Conservation (phyloP, 2,797 vertebrate genomes). For the Pterois miles region DNA sequence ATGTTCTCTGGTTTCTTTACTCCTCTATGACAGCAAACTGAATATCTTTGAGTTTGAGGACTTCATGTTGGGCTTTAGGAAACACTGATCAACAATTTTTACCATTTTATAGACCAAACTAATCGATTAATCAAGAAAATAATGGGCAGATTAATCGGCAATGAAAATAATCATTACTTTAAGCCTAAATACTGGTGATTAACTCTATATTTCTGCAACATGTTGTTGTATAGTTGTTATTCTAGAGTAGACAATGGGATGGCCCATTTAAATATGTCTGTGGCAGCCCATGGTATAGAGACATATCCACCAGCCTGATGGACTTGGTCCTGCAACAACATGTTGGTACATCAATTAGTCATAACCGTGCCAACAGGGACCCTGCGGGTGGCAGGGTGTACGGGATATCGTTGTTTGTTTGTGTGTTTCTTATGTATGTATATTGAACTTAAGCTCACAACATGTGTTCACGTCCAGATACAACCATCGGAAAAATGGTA, state of each 20-base stretch:
- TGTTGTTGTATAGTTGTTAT: not conserved
- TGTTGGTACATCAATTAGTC: slow-evolving; percentile 67
- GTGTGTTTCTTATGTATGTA: slow-evolving; percentile 23
- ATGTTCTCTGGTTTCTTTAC: too few species aligned
- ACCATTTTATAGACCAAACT: too few species aligned
- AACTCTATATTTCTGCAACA: not conserved
- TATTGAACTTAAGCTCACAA: slow-evolving; percentile 34
- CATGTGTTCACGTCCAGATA: not conserved
- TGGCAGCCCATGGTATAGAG: slow-evolving; percentile 10
- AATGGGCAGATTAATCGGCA: too few species aligned
- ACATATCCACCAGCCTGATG: slow-evolving; percentile 33
- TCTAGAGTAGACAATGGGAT: not conserved
- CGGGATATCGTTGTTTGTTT: slow-evolving; percentile 1
- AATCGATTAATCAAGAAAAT: too few species aligned
- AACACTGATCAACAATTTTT: too few species aligned
- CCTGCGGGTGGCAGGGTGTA: slow-evolving; percentile 16
- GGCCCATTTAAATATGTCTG: slow-evolving; percentile 27
- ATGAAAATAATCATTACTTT: too few species aligned
- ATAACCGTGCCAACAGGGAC: slow-evolving; percentile 39
- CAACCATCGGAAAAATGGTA: not conserved
- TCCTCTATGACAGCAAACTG: too few species aligned
- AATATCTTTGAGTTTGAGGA: too few species aligned
- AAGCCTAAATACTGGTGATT: not conserved
- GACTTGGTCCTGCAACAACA: slow-evolving; percentile 52
- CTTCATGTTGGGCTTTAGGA: too few species aligned